Conservation (phyloP, 2,888 invertebrate species). For the Poecilobothrus nobilitatus region DNA sequence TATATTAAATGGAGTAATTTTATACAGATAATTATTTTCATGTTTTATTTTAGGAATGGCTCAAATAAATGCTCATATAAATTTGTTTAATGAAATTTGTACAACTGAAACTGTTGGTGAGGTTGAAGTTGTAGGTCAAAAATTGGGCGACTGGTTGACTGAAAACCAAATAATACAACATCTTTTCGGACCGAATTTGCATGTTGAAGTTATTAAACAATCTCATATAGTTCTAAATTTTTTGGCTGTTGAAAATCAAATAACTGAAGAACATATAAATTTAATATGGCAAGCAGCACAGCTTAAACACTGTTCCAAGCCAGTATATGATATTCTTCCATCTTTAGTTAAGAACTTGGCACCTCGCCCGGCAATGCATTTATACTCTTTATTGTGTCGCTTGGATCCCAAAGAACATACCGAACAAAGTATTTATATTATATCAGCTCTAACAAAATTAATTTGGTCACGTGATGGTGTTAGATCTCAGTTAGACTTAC, state of each 20-base stretch:
- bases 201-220: constrained; percentile 91
- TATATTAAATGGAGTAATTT: neutral
- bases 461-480: constrained; percentile 72
- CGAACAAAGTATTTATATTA: constrained; percentile 84
- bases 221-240: constrained; percentile 89
- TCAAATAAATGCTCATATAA: constrained; percentile 90
- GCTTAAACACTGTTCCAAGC: constrained; percentile 88
- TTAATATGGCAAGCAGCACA: constrained; percentile 93
- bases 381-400: constrained; percentile 77
- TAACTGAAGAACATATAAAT: constrained; percentile 84
- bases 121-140: constrained; percentile 74
- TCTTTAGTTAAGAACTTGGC: constrained; percentile 85
- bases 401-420: constrained; percentile 87
- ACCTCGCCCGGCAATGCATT: constrained; percentile 77
- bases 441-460: constrained; percentile 81
- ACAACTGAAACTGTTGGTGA: constrained; percentile 81
- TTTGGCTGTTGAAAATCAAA: constrained; percentile 82
- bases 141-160: constrained; percentile 80
- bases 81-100: constrained; percentile 82
- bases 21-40: neutral
- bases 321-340: constrained; percentile 83
- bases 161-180: constrained; percentile 85
- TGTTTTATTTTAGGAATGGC: constrained; percentile 51
- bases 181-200: constrained; percentile 93
- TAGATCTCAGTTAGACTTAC: constrained; percentile 42